These are phyloP conservation scores for Theonella swinhoei DNA, from an alignment of 37 sponge, comb jelly and placozoan species.

Conservation along the genomic window DNA sequence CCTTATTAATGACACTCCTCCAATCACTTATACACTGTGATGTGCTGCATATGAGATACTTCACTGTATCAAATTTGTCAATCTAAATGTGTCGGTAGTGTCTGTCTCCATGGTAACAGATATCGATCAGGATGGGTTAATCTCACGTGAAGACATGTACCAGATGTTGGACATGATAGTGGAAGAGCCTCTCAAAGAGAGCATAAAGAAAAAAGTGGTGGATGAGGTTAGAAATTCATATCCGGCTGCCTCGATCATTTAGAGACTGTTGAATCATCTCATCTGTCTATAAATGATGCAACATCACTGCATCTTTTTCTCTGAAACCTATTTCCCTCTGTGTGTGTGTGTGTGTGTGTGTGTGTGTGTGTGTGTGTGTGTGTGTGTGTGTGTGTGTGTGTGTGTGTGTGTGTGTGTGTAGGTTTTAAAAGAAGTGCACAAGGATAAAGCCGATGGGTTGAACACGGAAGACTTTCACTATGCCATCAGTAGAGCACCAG, in stretches of 20 bases:
- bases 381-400: too few species aligned
- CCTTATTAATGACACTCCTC: too few species aligned
- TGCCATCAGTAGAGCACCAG: constrained; percentile 72
- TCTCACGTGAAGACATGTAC: constrained; percentile 59
- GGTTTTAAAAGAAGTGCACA: constrained; percentile 66
- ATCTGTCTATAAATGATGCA: too few species aligned
- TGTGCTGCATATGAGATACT: not conserved
- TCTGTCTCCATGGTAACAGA: constrained; percentile 6
- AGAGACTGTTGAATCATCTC: too few species aligned
- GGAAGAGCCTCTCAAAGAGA: constrained; percentile 12
- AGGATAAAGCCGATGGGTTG: constrained; percentile 58
- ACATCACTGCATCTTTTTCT: too few species aligned
- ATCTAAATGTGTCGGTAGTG: not conserved
- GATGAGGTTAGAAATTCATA: constrained; percentile 52
- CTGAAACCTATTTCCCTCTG: too few species aligned
- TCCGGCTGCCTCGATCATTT: too few species aligned
- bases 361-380: too few species aligned
- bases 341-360: too few species aligned
- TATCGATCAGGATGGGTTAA: constrained; percentile 70
- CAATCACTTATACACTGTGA: too few species aligned
- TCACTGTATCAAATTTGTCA: not conserved
- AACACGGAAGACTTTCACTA: constrained; percentile 71
- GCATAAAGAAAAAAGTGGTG: constrained; percentile 28
- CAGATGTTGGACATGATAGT: constrained; percentile 53
- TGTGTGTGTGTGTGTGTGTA: constrained; percentile 1